Percentiles rank a stretch among this genome's conserved stretches.
Evolutionary conservation across 2,797 vertebrate genomes (phyloP).

Genomic region (Decapterus maruadsi): DNA sequence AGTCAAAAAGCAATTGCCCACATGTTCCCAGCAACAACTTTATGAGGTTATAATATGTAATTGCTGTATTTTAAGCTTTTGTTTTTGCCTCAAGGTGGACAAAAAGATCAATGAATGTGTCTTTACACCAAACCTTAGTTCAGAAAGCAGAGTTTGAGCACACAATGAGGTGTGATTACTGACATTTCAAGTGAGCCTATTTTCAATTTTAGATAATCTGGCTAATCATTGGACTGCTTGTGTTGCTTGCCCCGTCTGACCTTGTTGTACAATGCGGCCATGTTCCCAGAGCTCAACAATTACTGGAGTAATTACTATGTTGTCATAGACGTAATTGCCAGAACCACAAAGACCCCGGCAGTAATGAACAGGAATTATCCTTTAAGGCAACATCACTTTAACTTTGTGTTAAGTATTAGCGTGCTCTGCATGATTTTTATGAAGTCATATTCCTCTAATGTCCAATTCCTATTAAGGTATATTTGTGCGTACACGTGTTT

Average conservation of each 20-base stretch:
- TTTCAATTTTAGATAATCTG: not conserved
- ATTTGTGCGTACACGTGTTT: conserved; percentile 24
- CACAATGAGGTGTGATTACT: not conserved
- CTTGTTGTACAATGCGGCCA: not conserved
- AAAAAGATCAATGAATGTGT: not conserved
- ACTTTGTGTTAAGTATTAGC: not conserved
- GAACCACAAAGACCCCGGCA: not conserved
- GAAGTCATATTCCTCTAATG: not conserved
- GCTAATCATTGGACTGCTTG: not conserved
- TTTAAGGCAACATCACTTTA: not conserved
- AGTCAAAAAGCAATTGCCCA: not conserved
- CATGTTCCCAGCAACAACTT: not conserved
- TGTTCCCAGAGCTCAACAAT: not conserved
- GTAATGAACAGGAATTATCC: not conserved
- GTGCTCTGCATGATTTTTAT: not conserved
- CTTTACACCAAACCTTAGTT: not conserved
- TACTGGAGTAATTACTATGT: not conserved
- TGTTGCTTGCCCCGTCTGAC: not conserved
- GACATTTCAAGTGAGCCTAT: not conserved
- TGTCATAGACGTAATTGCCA: not conserved
- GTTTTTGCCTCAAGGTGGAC: not conserved
- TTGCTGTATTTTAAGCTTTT: not conserved
- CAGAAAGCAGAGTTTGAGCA: not conserved
- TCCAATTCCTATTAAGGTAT: conserved; percentile 13
- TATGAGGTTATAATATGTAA: not conserved